Evolutionary conservation across 2,113 vertebrate species (phyloP).

Genomic region (pig (Sus scrofa)): DNA sequence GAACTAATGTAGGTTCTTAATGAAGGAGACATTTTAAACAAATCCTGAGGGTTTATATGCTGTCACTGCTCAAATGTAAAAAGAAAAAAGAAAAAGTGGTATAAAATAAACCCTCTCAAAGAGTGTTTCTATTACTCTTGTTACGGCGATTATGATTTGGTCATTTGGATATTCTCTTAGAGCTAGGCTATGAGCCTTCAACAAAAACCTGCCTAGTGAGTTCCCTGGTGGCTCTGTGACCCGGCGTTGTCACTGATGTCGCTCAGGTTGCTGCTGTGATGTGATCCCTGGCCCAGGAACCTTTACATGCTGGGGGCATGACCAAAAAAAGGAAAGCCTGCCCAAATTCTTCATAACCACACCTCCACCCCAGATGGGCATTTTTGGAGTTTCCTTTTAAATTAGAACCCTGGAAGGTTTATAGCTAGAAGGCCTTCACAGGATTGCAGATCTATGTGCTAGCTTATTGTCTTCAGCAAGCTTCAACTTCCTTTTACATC

Average conservation of each 20-base stretch:
- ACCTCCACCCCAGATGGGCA: not conserved
- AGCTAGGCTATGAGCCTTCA: not conserved
- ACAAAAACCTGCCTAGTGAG: not conserved
- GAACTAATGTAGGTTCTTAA: not conserved
- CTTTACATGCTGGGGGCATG: too few relatives aligned
- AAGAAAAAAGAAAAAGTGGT: not conserved
- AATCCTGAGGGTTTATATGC: not conserved
- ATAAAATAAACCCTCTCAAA: not conserved
- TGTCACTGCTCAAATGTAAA: not conserved
- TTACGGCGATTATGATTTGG: not conserved
- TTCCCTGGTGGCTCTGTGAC: too few relatives aligned
- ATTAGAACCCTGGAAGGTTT: not conserved
- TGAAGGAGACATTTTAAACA: not conserved
- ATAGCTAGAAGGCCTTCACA: not conserved
- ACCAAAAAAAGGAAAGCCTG: not conserved
- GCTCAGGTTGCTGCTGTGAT: too few relatives aligned
- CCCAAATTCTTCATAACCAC: not conserved
- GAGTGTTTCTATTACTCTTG: not conserved
- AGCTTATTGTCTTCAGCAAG: not conserved
- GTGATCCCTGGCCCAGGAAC: too few relatives aligned
- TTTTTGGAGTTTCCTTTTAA: not conserved
- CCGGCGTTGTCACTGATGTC: too few relatives aligned
- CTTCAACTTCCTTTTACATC: not conserved
- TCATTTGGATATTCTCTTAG: not conserved
- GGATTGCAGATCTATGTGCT: not conserved